These are phyloP conservation scores for Hippocampus comes DNA, from an alignment of 2,113 vertebrate species.

Conservation along the genomic window DNA sequence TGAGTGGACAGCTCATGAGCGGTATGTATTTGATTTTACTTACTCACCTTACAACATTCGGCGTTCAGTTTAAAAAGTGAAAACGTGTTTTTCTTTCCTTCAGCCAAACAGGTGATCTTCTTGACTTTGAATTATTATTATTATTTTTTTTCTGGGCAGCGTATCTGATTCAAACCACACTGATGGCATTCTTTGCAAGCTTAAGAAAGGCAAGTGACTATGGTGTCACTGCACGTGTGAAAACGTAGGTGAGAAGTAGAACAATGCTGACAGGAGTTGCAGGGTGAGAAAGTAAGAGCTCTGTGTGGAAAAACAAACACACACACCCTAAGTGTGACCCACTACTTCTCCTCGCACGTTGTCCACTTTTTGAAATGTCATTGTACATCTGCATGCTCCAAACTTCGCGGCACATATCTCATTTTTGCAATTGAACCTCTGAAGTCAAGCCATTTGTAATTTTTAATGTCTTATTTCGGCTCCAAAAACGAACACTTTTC, in stretches of 20 bases:
- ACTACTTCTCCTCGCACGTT: background rate
- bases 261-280: background rate
- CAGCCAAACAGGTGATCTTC: background rate
- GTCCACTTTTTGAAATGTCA: background rate
- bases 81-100: background rate
- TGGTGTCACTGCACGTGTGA: slow-evolving; percentile 11
- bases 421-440: background rate
- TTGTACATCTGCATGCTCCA: background rate
- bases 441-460: no score
- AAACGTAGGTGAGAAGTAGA: slow-evolving; percentile 5
- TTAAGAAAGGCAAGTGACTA: slow-evolving; percentile 7
- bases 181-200: slow-evolving; percentile 46
- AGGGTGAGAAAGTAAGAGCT: slow-evolving; percentile 42
- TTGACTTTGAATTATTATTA: background rate
- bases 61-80: background rate
- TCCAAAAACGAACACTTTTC: background rate
- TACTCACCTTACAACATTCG: background rate
- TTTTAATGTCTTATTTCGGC: no score
- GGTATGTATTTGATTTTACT: background rate
- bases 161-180: slow-evolving; percentile 25
- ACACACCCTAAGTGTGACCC: slow-evolving; percentile 2
- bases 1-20: background rate
- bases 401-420: background rate
- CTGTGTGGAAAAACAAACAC: background rate
- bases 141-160: slow-evolving; percentile 3